Evolutionary conservation across 2,888 invertebrate genomes (phyloP).

Genomic region (Xestobium rufovillosum): DNA sequence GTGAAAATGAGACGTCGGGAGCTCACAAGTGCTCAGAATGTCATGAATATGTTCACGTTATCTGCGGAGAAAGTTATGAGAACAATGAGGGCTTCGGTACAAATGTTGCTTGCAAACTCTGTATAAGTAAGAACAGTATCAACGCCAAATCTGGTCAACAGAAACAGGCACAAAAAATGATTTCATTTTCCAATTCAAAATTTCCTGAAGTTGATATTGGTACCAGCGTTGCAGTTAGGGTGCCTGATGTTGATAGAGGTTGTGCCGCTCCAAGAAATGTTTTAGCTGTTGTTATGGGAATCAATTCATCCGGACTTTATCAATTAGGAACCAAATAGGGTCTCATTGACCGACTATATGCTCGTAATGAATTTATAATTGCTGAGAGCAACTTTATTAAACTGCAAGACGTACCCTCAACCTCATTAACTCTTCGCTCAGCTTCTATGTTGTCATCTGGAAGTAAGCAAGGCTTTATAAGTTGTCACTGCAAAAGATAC

Average conservation of each 20-base stretch:
- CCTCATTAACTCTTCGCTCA: too few species aligned
- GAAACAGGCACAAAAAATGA: conserved; percentile 3
- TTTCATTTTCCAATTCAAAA: conserved; percentile 3
- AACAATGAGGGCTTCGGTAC: conserved; percentile 1
- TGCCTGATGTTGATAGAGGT: conserved; percentile 2
- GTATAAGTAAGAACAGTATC: conserved; percentile 3
- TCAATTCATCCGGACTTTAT: neutral
- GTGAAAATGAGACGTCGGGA: conserved; percentile 1
- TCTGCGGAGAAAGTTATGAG: neutral
- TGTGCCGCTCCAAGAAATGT: too few species aligned
- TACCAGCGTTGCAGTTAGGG: conserved; percentile 2
- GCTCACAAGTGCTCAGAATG: conserved; percentile 1
- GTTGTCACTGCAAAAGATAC: too few species aligned
- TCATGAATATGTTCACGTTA: conserved; percentile 2
- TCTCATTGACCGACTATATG: neutral
- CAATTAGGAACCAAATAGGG: conserved; percentile 2
- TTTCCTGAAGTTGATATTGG: neutral
- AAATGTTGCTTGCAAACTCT: conserved; percentile 3
- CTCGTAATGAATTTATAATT: too few species aligned
- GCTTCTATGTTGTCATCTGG: too few species aligned
- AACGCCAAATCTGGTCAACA: conserved; percentile 1
- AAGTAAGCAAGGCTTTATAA: too few species aligned
- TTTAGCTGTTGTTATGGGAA: too few species aligned
- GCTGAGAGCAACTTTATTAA: too few species aligned
- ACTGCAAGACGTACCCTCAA: too few species aligned